Base-by-base conservation (phyloP, 2,113 vertebrate genomes). In the Anolis sagrei region DNA sequence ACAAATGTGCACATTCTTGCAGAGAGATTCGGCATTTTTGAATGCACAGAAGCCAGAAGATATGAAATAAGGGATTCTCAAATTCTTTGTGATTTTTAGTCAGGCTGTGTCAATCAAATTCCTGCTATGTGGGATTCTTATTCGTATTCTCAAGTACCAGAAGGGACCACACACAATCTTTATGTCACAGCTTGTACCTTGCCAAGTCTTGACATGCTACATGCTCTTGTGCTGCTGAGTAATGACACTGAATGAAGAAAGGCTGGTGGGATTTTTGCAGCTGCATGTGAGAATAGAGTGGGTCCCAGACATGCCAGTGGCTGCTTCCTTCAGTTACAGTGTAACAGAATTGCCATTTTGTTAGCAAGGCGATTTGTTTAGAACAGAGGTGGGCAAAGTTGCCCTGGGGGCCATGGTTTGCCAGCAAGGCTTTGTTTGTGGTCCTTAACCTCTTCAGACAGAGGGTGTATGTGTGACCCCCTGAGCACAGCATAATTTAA, bases 161-260 rank as follows among this genome's bases (percentile, higher is more conserved):
- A 83, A 58, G 32, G 72, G 90, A 93, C 91, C 93, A 93, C 94
- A 91, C 88, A 89, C 93, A 92, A 87, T 83, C 86, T 48, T 80
- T 93, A n/a, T 89, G 84, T 88, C 72, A 62, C 79, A 18, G 0
- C 91, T 86, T 72, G 54, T 10, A 11, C 5, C 9, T 4, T 19
- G 76, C 88, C 82, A 29, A 87, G 85, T 85, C 85, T 86, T 77
- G 68, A 90, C 86, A 90, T 58, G 83, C 82, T 83, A 62, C 79
- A 87, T 90, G 90, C 89, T 81, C 88, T 74, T 87, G 85, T 86
- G 84, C 88, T 87, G 92, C 86, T 84, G 21, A 79, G 68, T 54
- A 74, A 27, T 79, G 76, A 39, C 13, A 11, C n/a, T 58, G 49
- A 64, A 29, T 32, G 78, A 36, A 49, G 78, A 66, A 70, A 49